These are phyloP conservation scores for Neomonachus schauinslandi DNA, from an alignment of 2,113 vertebrate genomes.

Conservation along the genomic window DNA sequence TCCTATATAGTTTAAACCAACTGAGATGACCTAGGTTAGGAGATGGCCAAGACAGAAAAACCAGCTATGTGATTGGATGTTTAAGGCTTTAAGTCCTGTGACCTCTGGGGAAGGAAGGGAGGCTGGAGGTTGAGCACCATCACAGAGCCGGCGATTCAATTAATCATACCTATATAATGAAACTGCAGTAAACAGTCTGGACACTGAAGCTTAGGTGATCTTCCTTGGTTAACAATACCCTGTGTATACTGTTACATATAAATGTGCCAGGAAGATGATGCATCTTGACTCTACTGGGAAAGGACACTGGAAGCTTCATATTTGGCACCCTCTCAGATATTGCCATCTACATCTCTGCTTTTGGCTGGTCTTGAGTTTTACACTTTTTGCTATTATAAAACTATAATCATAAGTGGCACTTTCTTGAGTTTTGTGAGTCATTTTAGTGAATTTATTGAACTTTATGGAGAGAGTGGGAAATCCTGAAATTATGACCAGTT, in stretches of 20 bases:
- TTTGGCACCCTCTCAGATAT: background rate
- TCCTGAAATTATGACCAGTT: background rate
- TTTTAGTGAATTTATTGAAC: slow-evolving; percentile 9
- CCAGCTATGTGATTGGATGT: background rate
- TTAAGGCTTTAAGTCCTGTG: background rate
- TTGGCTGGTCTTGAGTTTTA: background rate
- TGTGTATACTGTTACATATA: background rate
- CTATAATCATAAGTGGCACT: background rate
- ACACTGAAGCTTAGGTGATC: background rate
- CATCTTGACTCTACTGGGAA: background rate
- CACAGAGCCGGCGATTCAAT: background rate
- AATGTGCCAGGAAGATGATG: background rate
- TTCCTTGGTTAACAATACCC: background rate
- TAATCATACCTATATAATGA: background rate
- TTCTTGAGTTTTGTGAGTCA: slow-evolving; percentile 1
- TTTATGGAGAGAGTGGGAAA: background rate
- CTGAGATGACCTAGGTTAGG: background rate
- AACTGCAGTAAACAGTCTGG: background rate
- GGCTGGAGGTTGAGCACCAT: background rate
- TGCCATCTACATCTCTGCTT: background rate
- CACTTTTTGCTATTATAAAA: background rate
- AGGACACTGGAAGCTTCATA: background rate
- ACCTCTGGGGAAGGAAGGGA: background rate
- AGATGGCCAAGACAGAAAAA: background rate
- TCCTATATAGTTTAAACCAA: background rate